phyloP scores from a whole-genome alignment of 2,888 invertebrate species.

The Ashinkailepas kermadecensis region DNA sequence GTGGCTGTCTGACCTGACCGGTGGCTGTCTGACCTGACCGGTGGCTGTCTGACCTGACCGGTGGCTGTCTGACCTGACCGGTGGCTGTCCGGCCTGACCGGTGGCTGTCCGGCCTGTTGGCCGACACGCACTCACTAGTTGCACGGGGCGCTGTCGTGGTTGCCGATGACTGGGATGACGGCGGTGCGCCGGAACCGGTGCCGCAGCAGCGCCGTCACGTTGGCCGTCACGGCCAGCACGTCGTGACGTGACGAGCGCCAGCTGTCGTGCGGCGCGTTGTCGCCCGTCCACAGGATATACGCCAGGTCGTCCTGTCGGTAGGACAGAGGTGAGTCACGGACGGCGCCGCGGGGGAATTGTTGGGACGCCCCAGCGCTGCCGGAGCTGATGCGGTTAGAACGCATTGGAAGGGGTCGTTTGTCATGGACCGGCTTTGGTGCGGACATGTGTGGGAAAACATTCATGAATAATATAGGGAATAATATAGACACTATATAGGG shows the following conservation, averaged over 20 bases:
- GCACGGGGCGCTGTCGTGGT: constrained; percentile 49
- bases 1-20: no score
- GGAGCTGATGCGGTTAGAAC: not conserved
- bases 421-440: no score
- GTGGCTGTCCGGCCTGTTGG: no score
- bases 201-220: constrained; percentile 25
- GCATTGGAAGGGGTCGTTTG: no score
- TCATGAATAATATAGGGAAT: no score
- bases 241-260: constrained; percentile 43
- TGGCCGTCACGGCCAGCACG: constrained; percentile 26
- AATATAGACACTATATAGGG: no score
- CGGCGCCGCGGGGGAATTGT: no score
- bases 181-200: constrained; percentile 40
- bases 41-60: no score
- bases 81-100: no score
- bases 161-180: constrained; percentile 47
- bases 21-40: no score
- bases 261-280: constrained; percentile 47
- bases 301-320: constrained; percentile 40
- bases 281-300: constrained; percentile 47
- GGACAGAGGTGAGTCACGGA: not conserved
- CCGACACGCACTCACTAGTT: constrained; percentile 41
- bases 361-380: not conserved
- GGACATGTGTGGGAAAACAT: no score
- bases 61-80: no score